Base-by-base conservation (phyloP, 2,113 vertebrate genomes). In the Toxotes chatareus region DNA sequence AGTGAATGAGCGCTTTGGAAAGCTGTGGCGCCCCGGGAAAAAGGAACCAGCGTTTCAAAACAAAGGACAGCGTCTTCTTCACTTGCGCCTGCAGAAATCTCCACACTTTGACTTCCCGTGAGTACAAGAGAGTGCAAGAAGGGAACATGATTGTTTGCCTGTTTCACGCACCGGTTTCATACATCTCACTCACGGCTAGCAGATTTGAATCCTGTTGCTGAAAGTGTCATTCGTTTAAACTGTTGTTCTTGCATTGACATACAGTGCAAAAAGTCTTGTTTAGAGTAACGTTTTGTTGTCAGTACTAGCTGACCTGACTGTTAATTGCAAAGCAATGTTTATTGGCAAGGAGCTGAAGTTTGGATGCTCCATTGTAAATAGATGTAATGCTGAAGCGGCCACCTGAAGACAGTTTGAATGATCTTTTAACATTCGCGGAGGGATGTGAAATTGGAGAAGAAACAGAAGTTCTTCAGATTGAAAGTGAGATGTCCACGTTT, bases 1-100 rank as follows among this genome's bases (percentile, higher is more conserved):
- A 32, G 59, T 83, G 82, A 91, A 73, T 87, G 87, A 86, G 63
- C n/a, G 21, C 6, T n/a, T 10, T 21, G 55, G 47, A 51, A 61
- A 80, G 76, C 79, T 11, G 66, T 14, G 46, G 65, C 47, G 21
- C 21, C 12, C 76, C n/a, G 23, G 75, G 69, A 77, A 46, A 6
- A 60, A 27, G 27, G 34, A 63, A 57, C 3, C 64, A 40, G 67
- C 27, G 42, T 8, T 61, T 71, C 23, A 63, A 60, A 46, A 65
- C 63, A 59, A 14, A 86, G 73, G 19, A 62, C 16, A 66, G 31
- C 61, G 27, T 27, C 27, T 55, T 59, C 73, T 49, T 34, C 68
- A 12, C 44, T n/a, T 40, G 42, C 23, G 62, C 42, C 63, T 44
- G 21, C 47, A 27, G 14, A 17, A n/a, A 19, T 5, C 17, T 65